Conservation (phyloP, 2,797 vertebrate genomes). For the Microctenopoma lineatum region DNA sequence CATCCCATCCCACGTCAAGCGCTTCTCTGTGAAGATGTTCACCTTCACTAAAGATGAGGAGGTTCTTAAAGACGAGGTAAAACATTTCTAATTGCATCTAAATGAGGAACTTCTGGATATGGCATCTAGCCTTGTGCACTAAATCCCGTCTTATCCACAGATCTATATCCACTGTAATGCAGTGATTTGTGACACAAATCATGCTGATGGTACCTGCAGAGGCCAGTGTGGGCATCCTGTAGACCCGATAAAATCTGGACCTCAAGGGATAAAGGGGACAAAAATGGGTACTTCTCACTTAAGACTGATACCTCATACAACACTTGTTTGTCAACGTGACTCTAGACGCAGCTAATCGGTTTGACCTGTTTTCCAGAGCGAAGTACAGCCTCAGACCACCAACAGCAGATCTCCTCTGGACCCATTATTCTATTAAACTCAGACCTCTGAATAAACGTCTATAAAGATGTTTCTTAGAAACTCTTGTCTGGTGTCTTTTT, state of each 20-base stretch:
- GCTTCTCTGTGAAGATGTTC: slow-evolving; percentile 88
- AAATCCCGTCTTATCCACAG: slow-evolving; percentile 61
- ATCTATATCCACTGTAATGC: slow-evolving; percentile 87
- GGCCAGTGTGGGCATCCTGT: slow-evolving; percentile 68
- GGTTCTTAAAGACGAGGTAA: slow-evolving; percentile 80
- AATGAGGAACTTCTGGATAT: not conserved
- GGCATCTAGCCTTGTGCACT: not conserved
- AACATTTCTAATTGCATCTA: not conserved
- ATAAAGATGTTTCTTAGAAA: slow-evolving; percentile 29
- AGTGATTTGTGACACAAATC: slow-evolving; percentile 80
- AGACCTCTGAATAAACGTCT: slow-evolving; percentile 54
- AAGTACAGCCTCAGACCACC: slow-evolving; percentile 10
- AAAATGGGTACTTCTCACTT: slow-evolving; percentile 42
- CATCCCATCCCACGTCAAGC: slow-evolving; percentile 84
- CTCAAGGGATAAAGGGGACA: slow-evolving; percentile 9
- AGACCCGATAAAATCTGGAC: not conserved
- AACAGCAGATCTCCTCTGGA: slow-evolving; percentile 77
- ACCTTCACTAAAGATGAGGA: slow-evolving; percentile 77
- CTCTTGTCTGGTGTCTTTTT: not conserved
- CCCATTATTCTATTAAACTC: slow-evolving; percentile 53
- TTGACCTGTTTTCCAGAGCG: slow-evolving; percentile 56
- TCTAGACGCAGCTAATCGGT: not conserved
- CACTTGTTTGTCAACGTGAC: accelerated
- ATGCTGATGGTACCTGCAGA: slow-evolving; percentile 71
- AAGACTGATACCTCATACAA: not conserved